phyloP scores from a whole-genome alignment of 2,797 vertebrate genomes.

The Lutjanus argentimaculatus region DNA sequence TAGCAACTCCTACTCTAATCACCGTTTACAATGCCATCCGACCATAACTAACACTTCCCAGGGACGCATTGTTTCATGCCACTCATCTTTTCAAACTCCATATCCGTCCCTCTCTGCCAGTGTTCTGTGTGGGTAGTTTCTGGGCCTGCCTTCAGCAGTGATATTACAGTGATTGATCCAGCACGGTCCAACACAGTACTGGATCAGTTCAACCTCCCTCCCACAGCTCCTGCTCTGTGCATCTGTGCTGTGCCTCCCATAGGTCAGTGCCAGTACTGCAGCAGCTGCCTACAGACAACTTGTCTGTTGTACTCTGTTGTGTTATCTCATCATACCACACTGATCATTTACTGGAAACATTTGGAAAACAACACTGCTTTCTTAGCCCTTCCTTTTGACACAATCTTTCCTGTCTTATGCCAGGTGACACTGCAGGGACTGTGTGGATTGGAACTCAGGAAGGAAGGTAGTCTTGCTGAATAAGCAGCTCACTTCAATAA shows the following conservation, averaged over 20 bases:
- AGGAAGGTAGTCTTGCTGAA: conserved; percentile 85
- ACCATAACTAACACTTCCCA: conserved; percentile 34
- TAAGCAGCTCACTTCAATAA: conserved; percentile 35
- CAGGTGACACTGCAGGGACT: conserved; percentile 84
- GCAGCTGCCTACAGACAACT: conserved; percentile 18
- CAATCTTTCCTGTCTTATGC: conserved; percentile 42
- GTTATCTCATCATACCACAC: conserved; percentile 5
- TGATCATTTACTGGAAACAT: conserved; percentile 23
- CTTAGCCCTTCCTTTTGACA: conserved; percentile 32
- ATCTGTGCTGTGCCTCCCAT: conserved; percentile 86
- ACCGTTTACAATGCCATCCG: conserved; percentile 21
- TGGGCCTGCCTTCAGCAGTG: conserved; percentile 89
- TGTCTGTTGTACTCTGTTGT: conserved; percentile 16
- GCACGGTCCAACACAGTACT: conserved; percentile 89
- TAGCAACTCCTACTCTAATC: conserved; percentile 37
- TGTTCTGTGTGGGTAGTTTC: conserved; percentile 90
- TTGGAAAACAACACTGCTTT: conserved; percentile 13
- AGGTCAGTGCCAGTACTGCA: conserved; percentile 79
- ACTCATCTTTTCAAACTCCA: conserved; percentile 57
- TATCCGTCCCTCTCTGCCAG: conserved; percentile 72
- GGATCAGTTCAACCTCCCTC: conserved; percentile 89
- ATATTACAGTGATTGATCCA: conserved; percentile 90
- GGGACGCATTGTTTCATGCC: conserved; percentile 30
- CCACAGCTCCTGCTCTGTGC: conserved; percentile 86
- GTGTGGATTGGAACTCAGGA: conserved; percentile 93